Percentiles rank a stretch among this genome's conserved stretches.
phyloP scores from a whole-genome alignment of 2,113 vertebrate genomes.

The Butastur rufipennis region DNA sequence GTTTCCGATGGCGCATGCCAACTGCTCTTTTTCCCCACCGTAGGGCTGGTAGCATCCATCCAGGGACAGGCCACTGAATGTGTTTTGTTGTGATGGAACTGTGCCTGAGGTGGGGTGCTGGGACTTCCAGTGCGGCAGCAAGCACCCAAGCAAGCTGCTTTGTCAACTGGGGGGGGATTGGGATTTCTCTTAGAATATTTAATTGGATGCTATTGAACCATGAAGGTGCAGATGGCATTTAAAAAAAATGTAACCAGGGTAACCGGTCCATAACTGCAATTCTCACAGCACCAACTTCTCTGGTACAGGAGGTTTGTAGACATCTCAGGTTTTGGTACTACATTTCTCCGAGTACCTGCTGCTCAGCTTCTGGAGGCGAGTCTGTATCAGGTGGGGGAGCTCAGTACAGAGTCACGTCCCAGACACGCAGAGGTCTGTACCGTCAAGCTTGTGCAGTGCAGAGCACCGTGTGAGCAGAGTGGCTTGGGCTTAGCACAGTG shows the following conservation, averaged over 20 bases:
- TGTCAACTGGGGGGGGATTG: rapidly evolving
- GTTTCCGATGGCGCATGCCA: background rate
- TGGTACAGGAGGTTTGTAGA: background rate
- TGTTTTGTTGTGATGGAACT: background rate
- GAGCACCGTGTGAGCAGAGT: background rate
- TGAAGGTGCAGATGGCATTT: background rate
- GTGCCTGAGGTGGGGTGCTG: background rate
- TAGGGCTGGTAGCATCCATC: background rate
- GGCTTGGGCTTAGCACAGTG: background rate
- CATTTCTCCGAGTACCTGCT: background rate
- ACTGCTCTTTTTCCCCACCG: background rate
- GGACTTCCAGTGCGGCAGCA: rapidly evolving
- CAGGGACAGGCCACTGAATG: background rate
- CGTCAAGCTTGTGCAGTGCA: background rate
- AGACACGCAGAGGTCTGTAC: background rate
- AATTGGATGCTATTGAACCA: background rate
- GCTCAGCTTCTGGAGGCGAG: background rate
- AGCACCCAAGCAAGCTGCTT: background rate
- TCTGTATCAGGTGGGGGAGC: background rate
- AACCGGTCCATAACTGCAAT: background rate
- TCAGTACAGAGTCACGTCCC: background rate
- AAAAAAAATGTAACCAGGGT: background rate
- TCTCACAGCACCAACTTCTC: background rate
- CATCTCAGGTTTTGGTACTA: background rate
- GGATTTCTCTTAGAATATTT: background rate